A percentile compares a stretch with the other conserved stretches of the same genome.
These are phyloP conservation scores for Sebastes baramenuke DNA, from an alignment of 2,797 vertebrate genomes.

Conservation along the genomic window DNA sequence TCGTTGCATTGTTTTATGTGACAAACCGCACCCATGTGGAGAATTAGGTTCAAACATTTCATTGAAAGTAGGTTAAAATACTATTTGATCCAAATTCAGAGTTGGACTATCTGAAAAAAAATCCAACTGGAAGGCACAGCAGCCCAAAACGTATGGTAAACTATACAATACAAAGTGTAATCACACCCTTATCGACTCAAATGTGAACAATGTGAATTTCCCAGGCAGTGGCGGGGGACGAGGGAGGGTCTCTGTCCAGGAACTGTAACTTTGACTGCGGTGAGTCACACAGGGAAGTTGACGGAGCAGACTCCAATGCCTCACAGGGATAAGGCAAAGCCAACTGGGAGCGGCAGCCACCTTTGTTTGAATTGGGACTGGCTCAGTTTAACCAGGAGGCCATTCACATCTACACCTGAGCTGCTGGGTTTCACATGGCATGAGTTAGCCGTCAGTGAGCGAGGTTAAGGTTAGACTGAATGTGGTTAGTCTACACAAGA, in stretches of 20 bases:
- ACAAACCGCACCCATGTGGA: neutral
- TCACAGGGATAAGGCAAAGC: slow-evolving; percentile 57
- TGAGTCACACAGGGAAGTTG: slow-evolving; percentile 63
- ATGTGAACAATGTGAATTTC: slow-evolving; percentile 44
- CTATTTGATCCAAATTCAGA: neutral
- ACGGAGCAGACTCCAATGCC: slow-evolving; percentile 38
- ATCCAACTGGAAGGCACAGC: neutral
- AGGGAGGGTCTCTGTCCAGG: slow-evolving; percentile 27
- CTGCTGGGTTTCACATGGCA: slow-evolving; percentile 41
- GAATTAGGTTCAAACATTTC: neutral
- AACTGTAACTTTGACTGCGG: slow-evolving; percentile 37
- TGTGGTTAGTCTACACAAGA: neutral
- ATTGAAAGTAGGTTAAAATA: neutral
- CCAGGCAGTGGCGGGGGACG: neutral
- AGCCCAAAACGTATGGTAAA: neutral
- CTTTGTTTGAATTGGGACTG: slow-evolving; percentile 76
- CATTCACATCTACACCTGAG: slow-evolving; percentile 53
- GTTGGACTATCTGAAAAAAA: neutral
- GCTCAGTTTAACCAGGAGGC: slow-evolving; percentile 60
- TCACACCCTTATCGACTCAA: slow-evolving; percentile 23
- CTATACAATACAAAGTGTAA: neutral
- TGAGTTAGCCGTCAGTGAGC: slow-evolving; percentile 1
- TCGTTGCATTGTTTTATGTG: neutral
- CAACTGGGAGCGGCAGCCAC: slow-evolving; percentile 71
- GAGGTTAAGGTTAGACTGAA: slow-evolving; percentile 8